phyloP scores from a whole-genome alignment of 2,888 invertebrate species.

The Drosophila affinis region DNA sequence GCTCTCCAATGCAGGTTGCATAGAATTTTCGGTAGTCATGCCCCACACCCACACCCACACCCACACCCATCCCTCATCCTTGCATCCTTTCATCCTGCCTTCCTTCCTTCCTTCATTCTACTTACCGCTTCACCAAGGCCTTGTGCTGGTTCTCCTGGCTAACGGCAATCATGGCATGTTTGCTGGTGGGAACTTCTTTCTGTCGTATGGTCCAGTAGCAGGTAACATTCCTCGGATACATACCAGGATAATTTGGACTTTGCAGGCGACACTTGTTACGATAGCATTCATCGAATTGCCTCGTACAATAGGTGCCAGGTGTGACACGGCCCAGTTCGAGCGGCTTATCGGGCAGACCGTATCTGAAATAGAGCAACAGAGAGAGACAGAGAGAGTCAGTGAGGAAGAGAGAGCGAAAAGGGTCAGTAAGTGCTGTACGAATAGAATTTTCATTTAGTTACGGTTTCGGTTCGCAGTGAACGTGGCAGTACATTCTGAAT shows the following conservation, averaged over 20 bases:
- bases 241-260: slow-evolving; percentile 95
- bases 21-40: slow-evolving; percentile 48
- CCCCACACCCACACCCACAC: slow-evolving; percentile 3
- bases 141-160: slow-evolving; percentile 89
- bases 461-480: slow-evolving; percentile 9
- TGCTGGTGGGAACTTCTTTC: slow-evolving; percentile 93
- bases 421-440: slow-evolving; percentile 31
- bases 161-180: slow-evolving; percentile 95
- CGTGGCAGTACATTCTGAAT: slow-evolving; percentile 33
- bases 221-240: slow-evolving; percentile 91
- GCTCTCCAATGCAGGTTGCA: slow-evolving; percentile 53
- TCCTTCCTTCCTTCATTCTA: slow-evolving; percentile 23
- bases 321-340: slow-evolving; percentile 93
- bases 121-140: slow-evolving; percentile 82
- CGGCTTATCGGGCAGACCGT: slow-evolving; percentile 90
- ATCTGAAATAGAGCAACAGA: slow-evolving; percentile 83
- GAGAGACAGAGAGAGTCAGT: slow-evolving; percentile 10
- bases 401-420: slow-evolving; percentile 9
- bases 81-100: background rate
- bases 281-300: slow-evolving; percentile 93
- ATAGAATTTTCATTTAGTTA: slow-evolving; percentile 20
- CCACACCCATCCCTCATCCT: background rate
- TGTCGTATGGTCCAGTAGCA: slow-evolving; percentile 95
- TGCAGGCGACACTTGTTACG: slow-evolving; percentile 93
- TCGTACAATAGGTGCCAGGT: slow-evolving; percentile 92